These are phyloP conservation scores for Catocala nupta DNA, from an alignment of 2,888 invertebrate species.

Conservation along the genomic window DNA sequence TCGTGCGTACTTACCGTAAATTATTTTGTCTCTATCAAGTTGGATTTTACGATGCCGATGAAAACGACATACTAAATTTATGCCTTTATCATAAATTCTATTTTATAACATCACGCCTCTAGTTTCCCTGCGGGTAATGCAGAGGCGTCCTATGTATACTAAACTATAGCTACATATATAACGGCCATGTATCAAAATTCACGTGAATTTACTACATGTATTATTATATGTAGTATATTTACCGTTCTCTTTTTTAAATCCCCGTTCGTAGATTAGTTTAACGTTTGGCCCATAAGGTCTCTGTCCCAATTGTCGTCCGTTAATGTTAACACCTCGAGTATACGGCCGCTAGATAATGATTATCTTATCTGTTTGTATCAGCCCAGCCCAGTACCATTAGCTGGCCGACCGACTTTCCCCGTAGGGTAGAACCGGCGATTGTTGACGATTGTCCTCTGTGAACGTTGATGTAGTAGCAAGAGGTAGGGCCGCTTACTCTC, in stretches of 20 bases:
- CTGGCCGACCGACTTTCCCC: conserved; percentile 81
- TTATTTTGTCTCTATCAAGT: too few species aligned
- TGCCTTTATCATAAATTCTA: too few species aligned
- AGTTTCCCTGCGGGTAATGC: too few species aligned
- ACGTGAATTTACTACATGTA: too few species aligned
- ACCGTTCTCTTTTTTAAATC: too few species aligned
- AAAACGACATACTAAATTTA: too few species aligned
- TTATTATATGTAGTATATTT: too few species aligned
- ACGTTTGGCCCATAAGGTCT: conserved; percentile 30
- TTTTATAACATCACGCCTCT: too few species aligned
- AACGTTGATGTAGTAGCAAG: conserved; percentile 44
- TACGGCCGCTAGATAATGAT: conserved; percentile 60
- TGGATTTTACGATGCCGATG: too few species aligned
- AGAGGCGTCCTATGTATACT: too few species aligned
- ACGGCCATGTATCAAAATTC: too few species aligned
- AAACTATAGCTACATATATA: too few species aligned
- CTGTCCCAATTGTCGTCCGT: conserved; percentile 40
- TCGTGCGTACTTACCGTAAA: conserved; percentile 5
- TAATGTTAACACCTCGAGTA: conserved; percentile 52
- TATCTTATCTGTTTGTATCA: conserved; percentile 76
- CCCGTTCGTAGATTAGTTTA: neutral
- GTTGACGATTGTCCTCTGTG: conserved; percentile 69
- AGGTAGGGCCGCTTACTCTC: conserved; percentile 33
- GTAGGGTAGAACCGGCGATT: conserved; percentile 60
- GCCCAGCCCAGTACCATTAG: conserved; percentile 71